phyloP scores from a whole-genome alignment of 2,797 vertebrate species.

The Florisuga fusca region DNA sequence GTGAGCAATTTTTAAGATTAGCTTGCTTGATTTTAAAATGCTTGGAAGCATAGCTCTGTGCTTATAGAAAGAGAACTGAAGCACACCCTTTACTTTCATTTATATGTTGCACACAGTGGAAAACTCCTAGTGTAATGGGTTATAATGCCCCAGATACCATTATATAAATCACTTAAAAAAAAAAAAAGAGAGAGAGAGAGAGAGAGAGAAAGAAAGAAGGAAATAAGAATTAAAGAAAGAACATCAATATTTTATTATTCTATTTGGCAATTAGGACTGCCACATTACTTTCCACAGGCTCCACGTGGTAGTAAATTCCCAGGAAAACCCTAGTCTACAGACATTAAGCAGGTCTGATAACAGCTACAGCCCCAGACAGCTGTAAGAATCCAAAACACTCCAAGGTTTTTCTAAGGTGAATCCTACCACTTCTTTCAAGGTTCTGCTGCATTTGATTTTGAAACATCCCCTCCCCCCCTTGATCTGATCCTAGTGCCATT shows the following conservation, averaged over 20 bases:
- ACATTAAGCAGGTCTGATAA: neutral
- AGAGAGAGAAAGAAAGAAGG: too few relatives aligned
- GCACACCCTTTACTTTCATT: neutral
- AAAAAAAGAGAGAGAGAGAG: too few relatives aligned
- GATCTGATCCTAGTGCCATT: slow-evolving; percentile 52
- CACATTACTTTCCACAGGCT: neutral
- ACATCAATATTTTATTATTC: neutral
- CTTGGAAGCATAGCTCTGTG: neutral
- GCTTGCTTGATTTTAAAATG: neutral
- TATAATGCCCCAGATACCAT: neutral
- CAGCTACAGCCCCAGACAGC: neutral
- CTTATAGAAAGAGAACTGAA: neutral
- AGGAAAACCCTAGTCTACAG: neutral
- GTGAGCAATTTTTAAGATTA: neutral
- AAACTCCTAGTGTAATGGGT: neutral
- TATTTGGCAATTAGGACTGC: neutral
- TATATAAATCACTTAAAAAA: neutral
- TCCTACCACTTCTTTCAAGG: neutral
- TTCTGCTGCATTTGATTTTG: neutral
- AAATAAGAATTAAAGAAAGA: neutral
- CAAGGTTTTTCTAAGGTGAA: slow-evolving; percentile 6
- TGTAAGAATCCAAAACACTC: neutral
- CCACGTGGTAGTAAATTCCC: neutral
- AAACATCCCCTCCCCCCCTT: neutral
- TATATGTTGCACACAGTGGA: neutral